These are phyloP conservation scores for Dromiciops gliroides DNA, from an alignment of 2,113 vertebrate genomes.

Conservation along the genomic window DNA sequence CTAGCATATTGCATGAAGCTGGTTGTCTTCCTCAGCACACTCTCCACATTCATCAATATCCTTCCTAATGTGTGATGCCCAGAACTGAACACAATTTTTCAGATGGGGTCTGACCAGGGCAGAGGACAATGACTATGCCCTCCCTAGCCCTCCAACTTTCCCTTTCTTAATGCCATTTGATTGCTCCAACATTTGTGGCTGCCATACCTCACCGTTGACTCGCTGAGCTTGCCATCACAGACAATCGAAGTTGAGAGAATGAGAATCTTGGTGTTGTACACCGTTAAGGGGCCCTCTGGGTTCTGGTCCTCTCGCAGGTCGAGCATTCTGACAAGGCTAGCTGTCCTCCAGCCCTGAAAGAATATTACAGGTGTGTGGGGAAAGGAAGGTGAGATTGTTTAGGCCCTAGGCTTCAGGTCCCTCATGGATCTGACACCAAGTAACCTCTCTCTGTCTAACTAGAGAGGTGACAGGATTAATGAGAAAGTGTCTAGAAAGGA, in stretches of 20 bases:
- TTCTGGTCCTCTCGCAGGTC: background rate
- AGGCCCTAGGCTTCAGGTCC: slow-evolving; percentile 25
- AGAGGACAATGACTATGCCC: background rate
- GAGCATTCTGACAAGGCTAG: background rate
- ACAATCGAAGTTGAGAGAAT: background rate
- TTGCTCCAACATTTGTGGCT: background rate
- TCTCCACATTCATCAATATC: background rate
- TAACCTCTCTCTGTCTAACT: slow-evolving; percentile 17
- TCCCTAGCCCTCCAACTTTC: background rate
- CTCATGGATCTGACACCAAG: background rate
- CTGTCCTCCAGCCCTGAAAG: background rate
- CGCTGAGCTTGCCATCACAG: background rate
- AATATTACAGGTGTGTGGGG: background rate
- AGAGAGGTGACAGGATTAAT: slow-evolving; percentile 19
- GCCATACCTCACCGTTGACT: background rate
- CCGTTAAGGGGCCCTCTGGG: background rate
- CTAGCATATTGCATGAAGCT: background rate
- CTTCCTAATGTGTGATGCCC: background rate
- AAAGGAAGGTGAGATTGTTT: background rate
- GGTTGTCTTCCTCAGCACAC: background rate
- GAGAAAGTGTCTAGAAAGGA: slow-evolving; percentile 23
- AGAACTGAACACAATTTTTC: background rate
- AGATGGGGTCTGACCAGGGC: background rate
- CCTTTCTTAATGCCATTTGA: background rate
- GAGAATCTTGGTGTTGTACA: background rate